Conservation (phyloP, 1,140 invertebrate species). For the Apis dorsata region DNA sequence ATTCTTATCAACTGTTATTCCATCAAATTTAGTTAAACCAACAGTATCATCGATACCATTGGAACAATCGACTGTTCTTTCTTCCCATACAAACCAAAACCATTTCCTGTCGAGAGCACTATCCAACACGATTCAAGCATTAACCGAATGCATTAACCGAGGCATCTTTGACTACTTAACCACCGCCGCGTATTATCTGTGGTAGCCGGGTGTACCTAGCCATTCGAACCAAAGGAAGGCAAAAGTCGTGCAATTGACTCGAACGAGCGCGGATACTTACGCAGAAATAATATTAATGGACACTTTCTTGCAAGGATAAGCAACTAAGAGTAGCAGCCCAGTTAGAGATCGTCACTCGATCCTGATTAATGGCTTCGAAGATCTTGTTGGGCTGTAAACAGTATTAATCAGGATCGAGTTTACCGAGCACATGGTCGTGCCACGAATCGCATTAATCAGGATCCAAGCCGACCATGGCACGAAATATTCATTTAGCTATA, state of each 20-base stretch:
- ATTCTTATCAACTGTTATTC: not conserved
- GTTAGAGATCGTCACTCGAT: conserved; percentile 67
- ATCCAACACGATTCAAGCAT: conserved; percentile 38
- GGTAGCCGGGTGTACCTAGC: not conserved
- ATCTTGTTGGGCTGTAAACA: conserved; percentile 68
- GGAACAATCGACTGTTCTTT: not conserved
- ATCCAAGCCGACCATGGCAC: conserved; percentile 51
- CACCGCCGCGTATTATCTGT: not conserved
- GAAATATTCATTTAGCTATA: conserved; percentile 56
- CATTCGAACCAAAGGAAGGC: not conserved
- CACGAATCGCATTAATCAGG: conserved; percentile 69
- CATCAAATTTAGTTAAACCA: conserved; percentile 5
- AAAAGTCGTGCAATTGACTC: conserved; percentile 16
- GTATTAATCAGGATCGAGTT: conserved; percentile 74
- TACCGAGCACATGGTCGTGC: conserved; percentile 54
- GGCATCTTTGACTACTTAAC: not conserved
- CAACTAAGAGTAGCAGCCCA: conserved; percentile 42
- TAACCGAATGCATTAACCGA: conserved; percentile 20
- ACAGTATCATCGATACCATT: conserved; percentile 2
- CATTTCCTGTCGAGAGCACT: not conserved
- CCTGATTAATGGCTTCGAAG: conserved; percentile 70
- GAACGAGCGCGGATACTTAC: conserved; percentile 13
- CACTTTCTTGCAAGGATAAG: conserved; percentile 28
- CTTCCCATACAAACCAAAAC: not conserved
- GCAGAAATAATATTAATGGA: conserved; percentile 39